Evolutionary conservation across 2,888 invertebrate genomes (phyloP).

Genomic region (Papilio protenor): DNA sequence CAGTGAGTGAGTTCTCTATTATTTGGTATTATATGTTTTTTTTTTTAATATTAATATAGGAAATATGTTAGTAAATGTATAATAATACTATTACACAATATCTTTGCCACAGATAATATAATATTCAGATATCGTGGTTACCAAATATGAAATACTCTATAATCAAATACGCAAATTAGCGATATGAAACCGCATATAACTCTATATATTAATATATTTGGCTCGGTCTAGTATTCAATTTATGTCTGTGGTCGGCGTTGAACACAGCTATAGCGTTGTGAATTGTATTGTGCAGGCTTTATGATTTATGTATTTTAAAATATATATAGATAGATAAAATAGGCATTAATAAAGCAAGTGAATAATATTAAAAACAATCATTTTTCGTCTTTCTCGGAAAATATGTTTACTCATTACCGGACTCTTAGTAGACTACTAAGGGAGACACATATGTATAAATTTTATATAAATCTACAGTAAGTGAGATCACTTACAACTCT

Average conservation of each 20-base stretch:
- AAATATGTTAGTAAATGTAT: too few species aligned
- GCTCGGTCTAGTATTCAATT: conserved; percentile 5
- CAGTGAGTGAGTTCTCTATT: too few species aligned
- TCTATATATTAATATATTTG: neutral
- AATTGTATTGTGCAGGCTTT: neutral
- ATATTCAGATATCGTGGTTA: conserved; percentile 16
- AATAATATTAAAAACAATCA: too few species aligned
- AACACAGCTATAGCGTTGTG: neutral
- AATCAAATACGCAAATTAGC: conserved; percentile 2
- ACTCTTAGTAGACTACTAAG: too few species aligned
- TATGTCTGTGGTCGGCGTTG: conserved; percentile 1
- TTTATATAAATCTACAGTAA: too few species aligned
- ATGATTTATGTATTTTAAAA: neutral
- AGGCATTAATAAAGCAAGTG: neutral
- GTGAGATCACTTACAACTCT: too few species aligned
- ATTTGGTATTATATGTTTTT: too few species aligned
- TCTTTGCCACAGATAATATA: neutral
- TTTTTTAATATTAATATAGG: too few species aligned
- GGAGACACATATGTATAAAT: too few species aligned
- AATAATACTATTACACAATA: neutral
- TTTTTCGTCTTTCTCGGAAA: too few species aligned
- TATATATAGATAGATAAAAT: neutral
- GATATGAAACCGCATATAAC: conserved; percentile 3
- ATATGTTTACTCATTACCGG: too few species aligned
- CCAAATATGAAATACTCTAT: conserved; percentile 1